phyloP scores from a whole-genome alignment of 2,888 invertebrate genomes.

The Limnephilus marmoratus region DNA sequence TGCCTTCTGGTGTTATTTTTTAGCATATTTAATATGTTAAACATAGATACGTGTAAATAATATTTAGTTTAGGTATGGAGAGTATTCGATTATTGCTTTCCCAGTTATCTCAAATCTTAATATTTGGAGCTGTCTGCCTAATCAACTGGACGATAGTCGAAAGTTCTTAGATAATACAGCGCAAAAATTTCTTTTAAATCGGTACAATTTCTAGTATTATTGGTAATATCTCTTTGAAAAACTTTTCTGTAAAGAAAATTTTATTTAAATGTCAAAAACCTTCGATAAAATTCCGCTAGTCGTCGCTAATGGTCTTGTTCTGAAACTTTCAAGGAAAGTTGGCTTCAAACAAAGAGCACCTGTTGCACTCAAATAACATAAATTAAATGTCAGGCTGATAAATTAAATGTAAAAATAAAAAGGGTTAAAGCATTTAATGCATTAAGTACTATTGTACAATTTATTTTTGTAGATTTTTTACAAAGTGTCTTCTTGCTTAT shows the following conservation, averaged over 20 bases:
- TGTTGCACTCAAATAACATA: conserved; percentile 49
- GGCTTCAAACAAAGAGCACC: conserved; percentile 42
- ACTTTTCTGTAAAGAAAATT: background rate
- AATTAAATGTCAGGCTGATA: conserved; percentile 37
- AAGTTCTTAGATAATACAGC: background rate
- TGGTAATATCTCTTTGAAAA: background rate
- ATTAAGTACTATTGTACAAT: background rate
- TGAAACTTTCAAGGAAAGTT: conserved; percentile 25
- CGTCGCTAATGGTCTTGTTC: conserved; percentile 39
- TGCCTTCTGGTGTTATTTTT: too few species aligned
- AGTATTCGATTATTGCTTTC: too few species aligned
- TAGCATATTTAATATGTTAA: too few species aligned
- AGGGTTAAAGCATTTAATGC: background rate
- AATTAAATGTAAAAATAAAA: background rate
- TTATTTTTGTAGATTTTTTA: background rate
- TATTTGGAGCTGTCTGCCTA: too few species aligned
- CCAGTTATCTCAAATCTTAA: too few species aligned
- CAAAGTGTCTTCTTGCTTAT: background rate
- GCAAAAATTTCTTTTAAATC: background rate
- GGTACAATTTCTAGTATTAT: background rate
- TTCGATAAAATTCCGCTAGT: conserved; percentile 31
- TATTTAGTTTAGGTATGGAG: too few species aligned
- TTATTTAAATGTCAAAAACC: background rate
- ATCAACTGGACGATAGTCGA: too few species aligned
- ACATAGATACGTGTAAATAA: too few species aligned